A percentile compares a stretch with the other conserved stretches of the same genome.
Conservation (phyloP, 2,113 vertebrate genomes). For the Psephotus haematonotus region DNA sequence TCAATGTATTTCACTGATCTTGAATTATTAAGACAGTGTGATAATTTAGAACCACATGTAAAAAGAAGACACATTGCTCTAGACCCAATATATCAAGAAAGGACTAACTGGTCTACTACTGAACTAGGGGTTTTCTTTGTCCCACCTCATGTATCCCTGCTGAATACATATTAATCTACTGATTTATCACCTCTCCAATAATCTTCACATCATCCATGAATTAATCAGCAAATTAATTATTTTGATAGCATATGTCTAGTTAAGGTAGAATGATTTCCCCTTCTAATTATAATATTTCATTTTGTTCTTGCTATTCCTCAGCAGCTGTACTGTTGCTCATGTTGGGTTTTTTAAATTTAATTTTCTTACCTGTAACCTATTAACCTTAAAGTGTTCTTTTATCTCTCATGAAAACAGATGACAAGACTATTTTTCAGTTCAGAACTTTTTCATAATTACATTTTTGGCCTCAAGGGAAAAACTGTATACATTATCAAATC, state of each 20-base stretch:
- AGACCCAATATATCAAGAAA: not conserved
- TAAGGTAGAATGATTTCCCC: conserved; percentile 25
- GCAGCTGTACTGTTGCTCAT: not conserved
- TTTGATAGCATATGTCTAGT: conserved; percentile 39
- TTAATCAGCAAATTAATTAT: conserved; percentile 55
- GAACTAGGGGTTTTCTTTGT: not conserved
- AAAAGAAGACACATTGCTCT: not conserved
- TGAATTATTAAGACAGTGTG: not conserved
- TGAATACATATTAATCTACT: conserved; percentile 32
- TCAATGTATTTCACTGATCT: not conserved
- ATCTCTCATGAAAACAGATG: conserved; percentile 63
- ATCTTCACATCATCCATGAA: conserved; percentile 43
- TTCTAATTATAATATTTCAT: conserved; percentile 58
- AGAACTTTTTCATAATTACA: conserved; percentile 72
- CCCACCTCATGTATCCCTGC: not conserved
- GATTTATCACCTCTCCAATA: conserved; percentile 15
- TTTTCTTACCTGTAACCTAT: conserved; percentile 59
- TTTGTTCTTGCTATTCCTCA: conserved; percentile 45
- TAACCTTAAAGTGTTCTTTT: conserved; percentile 69
- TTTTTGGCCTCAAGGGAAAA: conserved; percentile 69
- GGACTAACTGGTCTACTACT: not conserved
- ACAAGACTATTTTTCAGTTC: conserved; percentile 63
- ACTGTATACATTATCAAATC: conserved; percentile 63
- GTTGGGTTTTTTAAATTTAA: conserved; percentile 9
- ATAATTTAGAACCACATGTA: not conserved